Base-by-base conservation (phyloP, 2,797 vertebrate species). In the Epinephelus awoara region DNA sequence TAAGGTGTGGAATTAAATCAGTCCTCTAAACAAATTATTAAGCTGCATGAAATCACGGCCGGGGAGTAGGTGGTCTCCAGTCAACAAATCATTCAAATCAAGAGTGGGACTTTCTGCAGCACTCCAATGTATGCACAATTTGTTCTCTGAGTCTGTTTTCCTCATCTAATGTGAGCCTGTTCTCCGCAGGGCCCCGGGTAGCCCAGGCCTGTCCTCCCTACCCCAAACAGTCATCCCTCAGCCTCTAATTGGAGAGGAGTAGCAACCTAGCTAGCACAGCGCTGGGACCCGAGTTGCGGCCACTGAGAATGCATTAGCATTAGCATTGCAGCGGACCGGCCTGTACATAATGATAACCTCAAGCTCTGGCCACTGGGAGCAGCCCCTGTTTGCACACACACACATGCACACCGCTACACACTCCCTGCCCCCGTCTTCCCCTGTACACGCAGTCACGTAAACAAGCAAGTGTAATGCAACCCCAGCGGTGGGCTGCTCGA, bases 341-440 rank as follows among this genome's bases (percentile, higher is more conserved):
- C 85, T 87, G 91, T 85, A 88, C 91, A 93, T 91, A 93, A 92
- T 92, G 89, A 93, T 94, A 93, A 93, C 89, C 89, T 95, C 87
- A 89, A 90, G 92, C 88, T 88, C 73, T 79, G 75, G 84, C 89
- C 80, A 75, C 64, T 88, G 93, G 92, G 92, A 94, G 76, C 55
- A 88, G 80, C 73, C 65, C 72, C 78, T 75, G 58, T 29, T 75
- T 69, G 21, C 52, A 40, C 72, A 72, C 80, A 77, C 67, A 67
- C 61, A 68, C 72, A 77, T 3, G 3, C 52, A 79, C 75, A 79
- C 64, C 47, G 19, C 64, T 79, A 74, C 75, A 86, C 62, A 75
- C 88, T 84, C 75, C 40, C 59, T 80, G 67, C 70, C 80, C 86
- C 84, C 54, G 14, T 83, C 72, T 71, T 57, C 67, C 66, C 71